Base-by-base conservation (phyloP, 2,888 invertebrate genomes). In the Zygogramma bicolorata region DNA sequence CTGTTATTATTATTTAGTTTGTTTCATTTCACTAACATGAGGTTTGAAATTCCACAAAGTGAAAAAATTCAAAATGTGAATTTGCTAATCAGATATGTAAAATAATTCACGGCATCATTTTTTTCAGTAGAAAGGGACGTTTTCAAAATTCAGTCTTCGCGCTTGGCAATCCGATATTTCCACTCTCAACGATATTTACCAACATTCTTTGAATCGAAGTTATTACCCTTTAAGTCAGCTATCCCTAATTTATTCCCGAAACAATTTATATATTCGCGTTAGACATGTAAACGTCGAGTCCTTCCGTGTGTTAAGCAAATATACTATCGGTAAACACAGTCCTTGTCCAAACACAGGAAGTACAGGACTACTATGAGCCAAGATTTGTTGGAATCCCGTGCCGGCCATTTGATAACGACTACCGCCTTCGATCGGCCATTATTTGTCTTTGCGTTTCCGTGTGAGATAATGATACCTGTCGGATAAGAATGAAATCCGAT, bases 311-410 rank as follows among this genome's bases (percentile, higher is more conserved):
- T 77, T 79, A 81, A 79, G 80, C 82, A 82, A 84, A 85, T 84
- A 84, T 83, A 85, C 80, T 81, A 83, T 82, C 80, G 80, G 81
- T 81, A 83, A 83, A 84, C 83, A 84, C 80, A 80, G 81, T 74
- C 77, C 78, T 81, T 82, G 81, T 83, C 82, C 81, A 84, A 85
- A 84, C 82, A 84, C 81, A 82, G 83, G 83, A 83, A 81, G 79
- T 80, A 71, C 72, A 71, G 49, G 49, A 78, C 77, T 78, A 78
- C 77, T 75, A 63, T 68, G 58, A 46, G 78, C 66, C 66, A 80
- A 83, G 83, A 84, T 84, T 84, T 84, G 83, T 83, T 72, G 75
- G 74, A 76, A 69, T 72, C 72, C 75, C 65, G 29, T 34, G n/a
- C 68, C 57, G 70, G 58, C 57, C 46, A 65, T 67, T 72, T 72